A percentile compares a stretch with the other conserved stretches of the same genome.
These are phyloP conservation scores for Serilophus lunatus DNA, from an alignment of 2,113 vertebrate genomes.

Conservation along the genomic window DNA sequence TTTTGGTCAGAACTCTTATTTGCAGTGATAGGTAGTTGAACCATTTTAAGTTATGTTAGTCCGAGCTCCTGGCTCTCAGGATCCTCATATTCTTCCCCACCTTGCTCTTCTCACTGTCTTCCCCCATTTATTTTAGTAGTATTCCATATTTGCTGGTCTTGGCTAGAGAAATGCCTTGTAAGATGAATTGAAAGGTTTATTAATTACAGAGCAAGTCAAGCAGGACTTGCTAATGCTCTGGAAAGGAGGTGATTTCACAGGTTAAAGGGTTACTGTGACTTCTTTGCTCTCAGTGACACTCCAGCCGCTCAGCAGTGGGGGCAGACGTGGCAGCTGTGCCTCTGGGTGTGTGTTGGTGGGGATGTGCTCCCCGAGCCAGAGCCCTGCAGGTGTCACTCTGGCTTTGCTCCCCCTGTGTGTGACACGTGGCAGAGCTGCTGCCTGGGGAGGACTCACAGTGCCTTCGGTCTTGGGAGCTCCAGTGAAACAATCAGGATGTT, in stretches of 20 bases:
- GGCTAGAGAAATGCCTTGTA: not conserved
- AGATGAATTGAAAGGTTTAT: constrained; percentile 2
- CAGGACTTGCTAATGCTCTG: constrained; percentile 31
- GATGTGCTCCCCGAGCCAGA: not conserved
- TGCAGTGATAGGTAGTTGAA: constrained; percentile 34
- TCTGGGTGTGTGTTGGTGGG: not conserved
- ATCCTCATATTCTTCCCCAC: not conserved
- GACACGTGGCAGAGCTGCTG: not conserved
- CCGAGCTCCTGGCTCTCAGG: not conserved
- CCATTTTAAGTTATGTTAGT: constrained; percentile 50
- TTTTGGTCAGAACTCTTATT: constrained; percentile 37
- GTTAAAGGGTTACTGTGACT: not conserved
- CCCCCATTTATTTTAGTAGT: not conserved
- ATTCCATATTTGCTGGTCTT: not conserved
- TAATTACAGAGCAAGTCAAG: constrained; percentile 44
- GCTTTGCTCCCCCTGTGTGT: not conserved
- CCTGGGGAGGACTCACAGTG: not conserved
- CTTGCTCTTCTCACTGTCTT: not conserved
- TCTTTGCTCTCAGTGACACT: not conserved
- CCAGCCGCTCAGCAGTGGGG: not conserved
- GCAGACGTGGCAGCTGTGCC: not conserved
- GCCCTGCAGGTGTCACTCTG: not conserved
- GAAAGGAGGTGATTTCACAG: not conserved
- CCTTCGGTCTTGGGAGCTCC: not conserved
- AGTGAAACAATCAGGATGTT: not conserved